phyloP scores from a whole-genome alignment of 1,140 invertebrate genomes.

The Achroia grisella region DNA sequence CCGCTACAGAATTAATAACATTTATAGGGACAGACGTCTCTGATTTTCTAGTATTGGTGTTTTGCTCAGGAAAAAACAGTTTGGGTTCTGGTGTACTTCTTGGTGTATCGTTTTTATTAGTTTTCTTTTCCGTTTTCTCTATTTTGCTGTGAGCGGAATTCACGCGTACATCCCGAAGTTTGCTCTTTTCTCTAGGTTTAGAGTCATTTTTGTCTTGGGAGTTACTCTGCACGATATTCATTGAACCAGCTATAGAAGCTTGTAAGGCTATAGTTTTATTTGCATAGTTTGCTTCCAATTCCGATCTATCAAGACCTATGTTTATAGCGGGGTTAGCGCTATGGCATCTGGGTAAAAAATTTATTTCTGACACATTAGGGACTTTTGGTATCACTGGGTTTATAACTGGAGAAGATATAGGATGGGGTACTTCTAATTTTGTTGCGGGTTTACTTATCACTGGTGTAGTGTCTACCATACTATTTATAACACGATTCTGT shows the following conservation, averaged over 20 bases:
- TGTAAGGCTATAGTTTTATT: constrained; percentile 37
- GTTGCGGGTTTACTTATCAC: constrained; percentile 55
- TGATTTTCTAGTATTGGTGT: constrained; percentile 43
- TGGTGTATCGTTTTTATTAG: constrained; percentile 52
- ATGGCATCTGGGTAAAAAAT: constrained; percentile 64
- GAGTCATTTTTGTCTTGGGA: constrained; percentile 56
- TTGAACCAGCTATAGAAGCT: constrained; percentile 39
- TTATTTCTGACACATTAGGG: constrained; percentile 53
- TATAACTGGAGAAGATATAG: constrained; percentile 61
- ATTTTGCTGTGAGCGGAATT: constrained; percentile 69
- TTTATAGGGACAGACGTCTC: constrained; percentile 66
- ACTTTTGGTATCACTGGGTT: constrained; percentile 61
- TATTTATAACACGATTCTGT: constrained; percentile 33
- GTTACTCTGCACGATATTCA: constrained; percentile 43
- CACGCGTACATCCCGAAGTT: constrained; percentile 64
- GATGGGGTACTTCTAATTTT: constrained; percentile 63
- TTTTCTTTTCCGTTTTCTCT: constrained; percentile 65
- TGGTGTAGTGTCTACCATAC: constrained; percentile 33
- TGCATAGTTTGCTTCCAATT: constrained; percentile 41
- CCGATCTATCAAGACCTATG: constrained; percentile 50
- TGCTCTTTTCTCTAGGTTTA: constrained; percentile 66
- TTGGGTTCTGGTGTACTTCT: constrained; percentile 60
- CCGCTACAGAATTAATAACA: constrained; percentile 53
- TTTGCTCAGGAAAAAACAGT: constrained; percentile 70
- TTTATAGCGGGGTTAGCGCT: constrained; percentile 60